A percentile compares a stretch with the other conserved stretches of the same genome.
Evolutionary conservation across 2,113 vertebrate genomes (phyloP).

Genomic region (Elachura formosa): DNA sequence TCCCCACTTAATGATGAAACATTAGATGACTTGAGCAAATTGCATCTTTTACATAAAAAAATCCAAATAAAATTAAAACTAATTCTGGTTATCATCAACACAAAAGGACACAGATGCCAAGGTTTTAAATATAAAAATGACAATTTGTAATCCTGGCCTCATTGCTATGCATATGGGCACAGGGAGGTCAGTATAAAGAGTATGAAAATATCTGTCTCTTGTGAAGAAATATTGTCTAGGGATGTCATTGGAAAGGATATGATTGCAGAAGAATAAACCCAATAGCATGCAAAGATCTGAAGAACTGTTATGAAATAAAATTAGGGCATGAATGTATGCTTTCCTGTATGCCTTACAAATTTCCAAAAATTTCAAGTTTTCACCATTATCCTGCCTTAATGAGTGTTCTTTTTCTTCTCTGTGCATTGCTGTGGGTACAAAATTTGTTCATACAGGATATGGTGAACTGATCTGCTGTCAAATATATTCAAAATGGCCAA

Average conservation of each 20-base stretch:
- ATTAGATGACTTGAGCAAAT: background rate
- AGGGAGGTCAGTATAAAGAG: background rate
- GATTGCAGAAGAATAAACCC: background rate
- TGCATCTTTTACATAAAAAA: background rate
- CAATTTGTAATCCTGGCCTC: background rate
- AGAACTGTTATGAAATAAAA: background rate
- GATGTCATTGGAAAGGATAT: background rate
- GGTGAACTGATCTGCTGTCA: background rate
- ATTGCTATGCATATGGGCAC: background rate
- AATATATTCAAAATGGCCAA: background rate
- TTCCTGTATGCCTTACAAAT: background rate
- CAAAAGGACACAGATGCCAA: background rate
- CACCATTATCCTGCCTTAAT: background rate
- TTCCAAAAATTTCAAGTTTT: background rate
- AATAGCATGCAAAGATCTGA: background rate
- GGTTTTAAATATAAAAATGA: background rate
- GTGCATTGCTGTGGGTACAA: background rate
- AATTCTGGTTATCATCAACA: background rate
- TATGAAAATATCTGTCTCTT: background rate
- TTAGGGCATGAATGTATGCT: background rate
- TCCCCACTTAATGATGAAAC: background rate
- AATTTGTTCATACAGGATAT: background rate
- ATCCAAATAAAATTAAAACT: no score
- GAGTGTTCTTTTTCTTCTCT: background rate
- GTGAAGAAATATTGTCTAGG: background rate